Evolutionary conservation across 2,888 invertebrate species (phyloP), one percentile per base, ranked within the genome.

Genomic region (Drosophila antonietae): DNA sequence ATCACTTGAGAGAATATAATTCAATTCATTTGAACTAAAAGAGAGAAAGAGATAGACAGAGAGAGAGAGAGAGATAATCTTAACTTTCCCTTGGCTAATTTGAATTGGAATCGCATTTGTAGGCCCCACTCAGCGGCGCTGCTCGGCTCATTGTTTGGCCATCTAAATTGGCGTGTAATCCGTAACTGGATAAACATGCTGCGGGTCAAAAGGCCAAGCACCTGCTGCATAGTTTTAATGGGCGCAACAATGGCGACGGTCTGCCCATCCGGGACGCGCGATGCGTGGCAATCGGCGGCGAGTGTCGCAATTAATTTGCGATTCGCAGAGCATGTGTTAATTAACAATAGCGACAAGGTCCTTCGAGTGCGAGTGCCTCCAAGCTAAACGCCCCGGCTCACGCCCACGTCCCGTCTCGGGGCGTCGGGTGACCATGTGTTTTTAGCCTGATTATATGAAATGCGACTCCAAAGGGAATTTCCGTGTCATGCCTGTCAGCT

Each of bases 281-380:
- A 62, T 64, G 71, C 47, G 58, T 75, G 73, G 70, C 49, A 59
- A 73, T 74, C 62, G 65, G 77, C 20, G 57, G 78, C 31, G 57
- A 57, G 73, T 74, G 80, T 76, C 80, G 83, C 89, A 91, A 90
- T 91, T 89, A 87, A 90, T 91, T 91, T 91, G 91, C 91, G 90
- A 90, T 90, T 90, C 90, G 91, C 73, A 85, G 91, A 91, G 90
- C 91, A 91, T 89, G 87, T 91, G 91, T 91, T 91, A 91, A 91
- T 91, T 91, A 91, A 91, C 89, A 88, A 78, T 75, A 69, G 80
- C 76, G 77, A 80, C 77, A 81, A 71, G 75, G 83, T 80, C 79
- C 78, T 87, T 73, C 68, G 80, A 79, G 86, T 70, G 66, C 61
- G 28, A 28, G 28, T 28, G 53, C 62, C 51, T 39, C 59, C 53